Percentiles rank a stretch among this genome's conserved stretches.
Evolutionary conservation across 1,140 invertebrate species (phyloP).

Genomic region (Brachionus manjavacas): DNA sequence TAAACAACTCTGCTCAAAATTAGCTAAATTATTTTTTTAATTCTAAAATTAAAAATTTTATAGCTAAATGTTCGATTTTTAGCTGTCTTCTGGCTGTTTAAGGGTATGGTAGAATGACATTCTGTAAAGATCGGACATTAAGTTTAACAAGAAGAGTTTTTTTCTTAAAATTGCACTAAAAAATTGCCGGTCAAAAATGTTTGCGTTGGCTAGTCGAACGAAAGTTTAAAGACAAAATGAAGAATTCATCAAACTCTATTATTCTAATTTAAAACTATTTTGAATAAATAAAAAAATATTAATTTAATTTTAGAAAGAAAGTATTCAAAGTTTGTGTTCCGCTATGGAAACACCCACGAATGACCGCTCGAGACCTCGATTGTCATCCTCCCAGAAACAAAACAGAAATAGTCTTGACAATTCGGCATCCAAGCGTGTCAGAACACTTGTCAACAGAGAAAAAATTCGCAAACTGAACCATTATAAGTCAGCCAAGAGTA

Average conservation of each 20-base stretch:
- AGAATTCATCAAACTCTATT: not conserved
- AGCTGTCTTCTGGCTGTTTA: too few species aligned
- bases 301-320: not conserved
- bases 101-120: too few species aligned
- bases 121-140: too few species aligned
- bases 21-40: too few species aligned
- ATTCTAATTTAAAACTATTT: not conserved
- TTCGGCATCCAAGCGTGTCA: not conserved
- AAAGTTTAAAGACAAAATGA: not conserved
- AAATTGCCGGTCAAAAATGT: not conserved
- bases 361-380: not conserved
- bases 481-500: not conserved
- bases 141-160: too few species aligned
- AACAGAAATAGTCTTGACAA: not conserved
- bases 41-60: too few species aligned
- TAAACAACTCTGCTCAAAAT: too few species aligned
- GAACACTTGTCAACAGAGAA: not conserved
- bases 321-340: not conserved
- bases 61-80: too few species aligned
- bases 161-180: not conserved
- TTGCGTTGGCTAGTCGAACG: not conserved
- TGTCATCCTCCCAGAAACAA: conserved; percentile 2
- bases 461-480: conserved; percentile 3
- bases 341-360: conserved; percentile 8
- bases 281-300: not conserved